Evolutionary conservation across 2,797 vertebrate genomes (phyloP).

Genomic region (Trachurus trachurus): DNA sequence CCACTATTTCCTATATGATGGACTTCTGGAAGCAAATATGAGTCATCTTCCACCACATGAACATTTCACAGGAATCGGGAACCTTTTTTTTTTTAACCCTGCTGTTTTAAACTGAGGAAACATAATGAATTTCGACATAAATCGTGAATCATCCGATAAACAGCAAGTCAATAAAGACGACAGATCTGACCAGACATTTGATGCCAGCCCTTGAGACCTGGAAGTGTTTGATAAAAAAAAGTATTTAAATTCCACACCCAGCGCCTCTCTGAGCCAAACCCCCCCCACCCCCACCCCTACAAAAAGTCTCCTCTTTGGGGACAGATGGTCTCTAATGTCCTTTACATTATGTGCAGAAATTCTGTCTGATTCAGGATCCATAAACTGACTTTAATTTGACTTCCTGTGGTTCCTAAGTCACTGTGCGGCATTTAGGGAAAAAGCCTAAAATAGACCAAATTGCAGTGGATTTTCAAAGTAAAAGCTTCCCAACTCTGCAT

Average conservation of each 20-base stretch:
- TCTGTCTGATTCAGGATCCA: too few species aligned
- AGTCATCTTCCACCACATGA: neutral
- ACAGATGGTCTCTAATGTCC: neutral
- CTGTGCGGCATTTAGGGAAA: neutral
- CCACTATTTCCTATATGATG: neutral
- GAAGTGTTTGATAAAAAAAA: neutral
- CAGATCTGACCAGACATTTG: neutral
- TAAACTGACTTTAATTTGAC: too few species aligned
- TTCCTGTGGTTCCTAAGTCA: neutral
- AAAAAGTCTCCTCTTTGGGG: neutral
- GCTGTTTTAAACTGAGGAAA: neutral
- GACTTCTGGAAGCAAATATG: neutral
- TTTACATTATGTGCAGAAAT: too few species aligned
- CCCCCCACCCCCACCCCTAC: neutral
- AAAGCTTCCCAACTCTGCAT: slow-evolving; percentile 9
- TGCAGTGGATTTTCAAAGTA: neutral
- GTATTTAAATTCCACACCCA: neutral
- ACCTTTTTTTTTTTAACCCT: neutral
- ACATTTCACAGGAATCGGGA: neutral
- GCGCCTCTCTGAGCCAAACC: neutral
- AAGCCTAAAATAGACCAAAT: neutral
- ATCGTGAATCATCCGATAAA: too few species aligned
- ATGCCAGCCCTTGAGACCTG: too few species aligned
- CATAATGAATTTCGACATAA: neutral
- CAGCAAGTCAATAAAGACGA: too few species aligned